Evolutionary conservation across 2,113 vertebrate species (phyloP).

Genomic region (Orthonyx spaldingii): DNA sequence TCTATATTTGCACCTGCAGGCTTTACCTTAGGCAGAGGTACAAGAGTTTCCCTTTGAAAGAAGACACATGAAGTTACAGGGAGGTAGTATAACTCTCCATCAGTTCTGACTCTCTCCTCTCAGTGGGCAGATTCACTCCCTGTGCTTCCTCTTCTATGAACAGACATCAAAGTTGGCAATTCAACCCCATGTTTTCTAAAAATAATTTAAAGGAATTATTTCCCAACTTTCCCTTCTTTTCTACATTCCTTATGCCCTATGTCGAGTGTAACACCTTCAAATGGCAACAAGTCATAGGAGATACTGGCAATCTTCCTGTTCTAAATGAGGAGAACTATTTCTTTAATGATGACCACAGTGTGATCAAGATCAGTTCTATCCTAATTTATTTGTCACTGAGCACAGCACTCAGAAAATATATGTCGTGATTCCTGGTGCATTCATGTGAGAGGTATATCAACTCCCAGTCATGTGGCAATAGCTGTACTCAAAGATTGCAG

Average conservation of each 20-base stretch:
- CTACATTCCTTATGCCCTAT: not conserved
- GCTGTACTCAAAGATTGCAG: not conserved
- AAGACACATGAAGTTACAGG: not conserved
- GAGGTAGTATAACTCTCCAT: not conserved
- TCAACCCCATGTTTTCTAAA: not conserved
- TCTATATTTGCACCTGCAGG: not conserved
- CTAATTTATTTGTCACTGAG: not conserved
- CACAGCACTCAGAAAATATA: rapidly evolving
- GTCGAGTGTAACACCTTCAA: not conserved
- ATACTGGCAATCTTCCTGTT: not conserved
- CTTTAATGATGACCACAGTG: not conserved
- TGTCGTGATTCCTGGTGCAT: not conserved
- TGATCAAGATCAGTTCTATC: not conserved
- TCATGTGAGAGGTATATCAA: not conserved
- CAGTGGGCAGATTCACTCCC: not conserved
- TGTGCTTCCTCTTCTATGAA: not conserved
- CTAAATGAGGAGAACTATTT: not conserved
- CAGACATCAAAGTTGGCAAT: not conserved
- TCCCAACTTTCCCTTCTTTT: not conserved
- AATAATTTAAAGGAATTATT: not conserved
- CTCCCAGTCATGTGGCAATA: not conserved
- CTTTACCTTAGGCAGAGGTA: not conserved
- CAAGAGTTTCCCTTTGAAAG: not conserved
- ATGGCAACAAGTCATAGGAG: not conserved
- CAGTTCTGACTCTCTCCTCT: not conserved